Base-by-base conservation (phyloP, 2,888 invertebrate genomes). In the Apotomis turbidana region DNA sequence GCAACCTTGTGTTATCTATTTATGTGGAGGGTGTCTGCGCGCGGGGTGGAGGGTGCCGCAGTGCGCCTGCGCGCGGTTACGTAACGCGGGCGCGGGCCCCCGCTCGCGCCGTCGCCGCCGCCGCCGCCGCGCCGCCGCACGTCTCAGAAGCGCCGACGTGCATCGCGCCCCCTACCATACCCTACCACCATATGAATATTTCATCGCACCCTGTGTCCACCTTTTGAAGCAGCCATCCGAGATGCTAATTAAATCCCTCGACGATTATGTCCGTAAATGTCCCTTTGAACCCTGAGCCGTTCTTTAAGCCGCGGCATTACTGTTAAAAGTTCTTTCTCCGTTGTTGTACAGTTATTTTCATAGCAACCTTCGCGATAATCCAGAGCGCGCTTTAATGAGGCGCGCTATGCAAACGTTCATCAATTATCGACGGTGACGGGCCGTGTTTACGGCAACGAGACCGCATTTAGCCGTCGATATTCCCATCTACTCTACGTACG, bases 1-100 rank as follows among this genome's bases (percentile, higher is more conserved):
- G 93, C 88, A 93, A 93, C 93, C 93, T 92, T 93, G 93, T 90
- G 86, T 91, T 87, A 92, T 90, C 90, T 93, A 93, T 93, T 93
- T 93, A 93, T 92, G 91, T 88, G 85, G 91, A 87, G 90, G 91
- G 90, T 88, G 85, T 85, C 80, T 86, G 88, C 38, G 68, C 60
- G 68, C 68, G 71, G 72, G 68, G 55, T 41, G 46, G 68, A 36
- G 38, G 82, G 90, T 87, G 87, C 80, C 83, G 84, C 86, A 85
- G 77, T 85, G 91, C 92, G 93, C 92, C 90, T 85, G 91, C 87
- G 82, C 85, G 82, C 84, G 84, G 87, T 93, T 93, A 93, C 88
- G 88, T 93, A 93, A 93, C 87, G 79, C 79, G 82, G 83, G 80
- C 78, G 84, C 81, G 81, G 82, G 63, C 66, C 74, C 72, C 68